Evolutionary conservation across 2,113 vertebrate genomes (phyloP).

Genomic region (Scalopus aquaticus): DNA sequence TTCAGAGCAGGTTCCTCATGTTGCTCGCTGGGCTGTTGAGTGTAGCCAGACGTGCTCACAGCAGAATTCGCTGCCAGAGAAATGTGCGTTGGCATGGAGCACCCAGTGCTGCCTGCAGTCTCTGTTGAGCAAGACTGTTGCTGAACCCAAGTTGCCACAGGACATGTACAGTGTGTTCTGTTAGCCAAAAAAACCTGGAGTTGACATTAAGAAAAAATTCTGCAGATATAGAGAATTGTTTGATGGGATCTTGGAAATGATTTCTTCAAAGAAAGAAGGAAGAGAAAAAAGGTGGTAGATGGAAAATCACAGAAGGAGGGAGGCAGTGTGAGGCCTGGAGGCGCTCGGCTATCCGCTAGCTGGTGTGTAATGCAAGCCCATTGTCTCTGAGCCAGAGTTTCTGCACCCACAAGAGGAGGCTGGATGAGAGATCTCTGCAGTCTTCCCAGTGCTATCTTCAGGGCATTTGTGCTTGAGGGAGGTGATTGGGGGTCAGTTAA

Average conservation of each 20-base stretch:
- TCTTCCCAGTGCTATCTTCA: background rate
- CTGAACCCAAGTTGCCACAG: background rate
- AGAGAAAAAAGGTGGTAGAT: background rate
- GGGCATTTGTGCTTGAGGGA: background rate
- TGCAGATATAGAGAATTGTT: background rate
- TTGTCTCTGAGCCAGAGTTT: background rate
- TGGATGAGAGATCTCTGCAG: background rate
- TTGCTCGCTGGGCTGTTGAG: background rate
- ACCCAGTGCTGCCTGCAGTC: too few relatives aligned
- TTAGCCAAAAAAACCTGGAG: background rate
- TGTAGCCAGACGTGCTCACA: background rate
- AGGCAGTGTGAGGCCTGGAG: background rate
- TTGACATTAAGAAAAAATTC: background rate
- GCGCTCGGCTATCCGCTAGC: too few relatives aligned
- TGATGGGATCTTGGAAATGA: background rate
- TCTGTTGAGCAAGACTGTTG: background rate
- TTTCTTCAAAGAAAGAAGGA: background rate
- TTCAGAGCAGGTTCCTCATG: background rate
- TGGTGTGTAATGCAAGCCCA: too few relatives aligned
- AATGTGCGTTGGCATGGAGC: fast-evolving
- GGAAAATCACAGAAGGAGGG: background rate
- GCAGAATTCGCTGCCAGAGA: background rate
- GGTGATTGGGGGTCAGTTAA: background rate
- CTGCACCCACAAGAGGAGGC: background rate
- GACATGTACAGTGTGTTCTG: background rate